Evolutionary conservation across 1,140 invertebrate genomes (phyloP).

Genomic region (Anoplophora glabripennis): DNA sequence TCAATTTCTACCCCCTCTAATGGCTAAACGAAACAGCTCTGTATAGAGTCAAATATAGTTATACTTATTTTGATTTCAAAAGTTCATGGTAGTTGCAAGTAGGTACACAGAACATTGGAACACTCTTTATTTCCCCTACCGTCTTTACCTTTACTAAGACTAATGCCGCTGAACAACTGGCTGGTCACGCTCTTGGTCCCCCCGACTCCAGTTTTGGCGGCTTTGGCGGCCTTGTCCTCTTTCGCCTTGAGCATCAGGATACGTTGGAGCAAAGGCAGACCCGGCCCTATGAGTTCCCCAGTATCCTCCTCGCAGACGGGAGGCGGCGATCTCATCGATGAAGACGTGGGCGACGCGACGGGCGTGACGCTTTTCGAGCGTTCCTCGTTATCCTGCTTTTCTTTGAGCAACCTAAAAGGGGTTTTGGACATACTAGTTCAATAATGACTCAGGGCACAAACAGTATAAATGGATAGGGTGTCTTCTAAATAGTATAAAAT

Average conservation of each 20-base stretch:
- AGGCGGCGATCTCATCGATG: constrained; percentile 43
- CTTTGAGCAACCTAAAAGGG: constrained; percentile 66
- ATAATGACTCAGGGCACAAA: no score
- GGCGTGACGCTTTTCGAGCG: constrained; percentile 43
- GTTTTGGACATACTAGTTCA: not conserved
- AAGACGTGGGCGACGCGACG: constrained; percentile 49
- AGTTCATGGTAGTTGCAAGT: no score
- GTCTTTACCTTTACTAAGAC: constrained; percentile 15
- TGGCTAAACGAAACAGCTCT: no score
- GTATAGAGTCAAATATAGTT: no score
- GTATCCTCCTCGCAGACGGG: constrained; percentile 53
- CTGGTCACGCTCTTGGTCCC: constrained; percentile 22
- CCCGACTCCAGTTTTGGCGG: constrained; percentile 23
- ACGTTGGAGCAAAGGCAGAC: constrained; percentile 74
- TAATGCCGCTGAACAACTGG: constrained; percentile 23
- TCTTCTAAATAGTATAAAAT: no score
- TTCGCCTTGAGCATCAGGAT: constrained; percentile 76
- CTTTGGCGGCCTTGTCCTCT: constrained; percentile 61
- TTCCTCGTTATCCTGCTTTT: constrained; percentile 71
- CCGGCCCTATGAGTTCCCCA: constrained; percentile 64
- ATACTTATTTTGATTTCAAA: no score
- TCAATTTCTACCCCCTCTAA: no score
- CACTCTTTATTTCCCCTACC: no score
- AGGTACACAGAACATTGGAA: no score
- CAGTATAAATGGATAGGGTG: no score